phyloP scores from a whole-genome alignment of 2,797 vertebrate genomes.

The Argya squamiceps region DNA sequence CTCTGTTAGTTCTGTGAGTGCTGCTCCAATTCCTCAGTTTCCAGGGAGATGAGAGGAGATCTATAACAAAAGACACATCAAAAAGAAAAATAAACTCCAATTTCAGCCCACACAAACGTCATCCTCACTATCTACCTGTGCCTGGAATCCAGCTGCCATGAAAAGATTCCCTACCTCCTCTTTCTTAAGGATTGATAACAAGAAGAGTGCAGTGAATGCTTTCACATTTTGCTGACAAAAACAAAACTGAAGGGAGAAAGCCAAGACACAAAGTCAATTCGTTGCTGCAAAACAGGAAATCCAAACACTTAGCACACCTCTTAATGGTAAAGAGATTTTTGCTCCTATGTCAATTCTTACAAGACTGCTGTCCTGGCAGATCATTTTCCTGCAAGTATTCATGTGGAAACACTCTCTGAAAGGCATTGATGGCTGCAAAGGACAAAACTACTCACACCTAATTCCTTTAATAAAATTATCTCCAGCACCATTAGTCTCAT shows the following conservation, averaged over 20 bases:
- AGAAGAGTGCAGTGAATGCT: background rate
- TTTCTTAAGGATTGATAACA: background rate
- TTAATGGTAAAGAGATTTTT: background rate
- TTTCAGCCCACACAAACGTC: slow-evolving; percentile 13
- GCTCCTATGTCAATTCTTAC: background rate
- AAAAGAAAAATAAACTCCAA: background rate
- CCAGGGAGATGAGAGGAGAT: slow-evolving; percentile 37
- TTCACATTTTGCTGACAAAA: background rate
- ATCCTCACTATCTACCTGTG: background rate
- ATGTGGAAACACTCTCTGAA: background rate
- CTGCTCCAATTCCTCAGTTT: slow-evolving; percentile 16
- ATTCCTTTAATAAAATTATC: background rate
- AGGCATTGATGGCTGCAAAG: background rate
- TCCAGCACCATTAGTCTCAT: too few species aligned
- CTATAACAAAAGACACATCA: background rate
- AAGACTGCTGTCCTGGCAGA: background rate
- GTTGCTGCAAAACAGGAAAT: background rate
- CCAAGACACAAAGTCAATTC: background rate
- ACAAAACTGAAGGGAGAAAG: background rate
- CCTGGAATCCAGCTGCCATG: background rate
- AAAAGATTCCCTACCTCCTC: background rate
- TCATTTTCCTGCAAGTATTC: background rate
- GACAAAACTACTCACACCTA: background rate
- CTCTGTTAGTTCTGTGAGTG: background rate
- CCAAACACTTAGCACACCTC: background rate